A percentile compares a stretch with the other conserved stretches of the same genome.
phyloP scores from a whole-genome alignment of 2,888 invertebrate genomes.

The Thereva unica region DNA sequence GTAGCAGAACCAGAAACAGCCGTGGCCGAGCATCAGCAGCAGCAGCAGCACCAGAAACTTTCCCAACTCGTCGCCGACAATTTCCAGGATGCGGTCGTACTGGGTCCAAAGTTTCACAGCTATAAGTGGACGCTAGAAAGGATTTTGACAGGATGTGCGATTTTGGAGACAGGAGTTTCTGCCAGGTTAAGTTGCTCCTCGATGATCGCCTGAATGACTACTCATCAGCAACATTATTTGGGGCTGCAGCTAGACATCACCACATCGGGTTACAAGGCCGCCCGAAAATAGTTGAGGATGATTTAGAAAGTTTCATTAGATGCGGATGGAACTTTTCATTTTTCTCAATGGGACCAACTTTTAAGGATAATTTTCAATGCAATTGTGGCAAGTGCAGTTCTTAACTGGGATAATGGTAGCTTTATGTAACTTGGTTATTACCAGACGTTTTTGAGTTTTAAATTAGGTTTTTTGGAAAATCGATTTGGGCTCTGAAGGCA shows the following conservation, averaged over 20 bases:
- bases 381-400: no score
- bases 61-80: background rate
- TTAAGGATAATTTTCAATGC: no score
- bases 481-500: no score
- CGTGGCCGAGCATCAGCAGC: conserved; percentile 5
- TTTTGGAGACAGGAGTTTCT: conserved; percentile 19
- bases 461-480: no score
- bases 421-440: no score
- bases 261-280: background rate
- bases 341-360: no score
- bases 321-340: background rate
- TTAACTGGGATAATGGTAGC: no score
- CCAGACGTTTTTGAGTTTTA: no score
- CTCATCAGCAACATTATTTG: conserved; percentile 11
- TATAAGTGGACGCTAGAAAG: background rate
- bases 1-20: conserved; percentile 1
- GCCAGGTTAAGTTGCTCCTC: conserved; percentile 1
- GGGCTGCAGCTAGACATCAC: background rate
- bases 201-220: conserved; percentile 1
- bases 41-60: conserved; percentile 11
- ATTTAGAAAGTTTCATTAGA: conserved; percentile 19
- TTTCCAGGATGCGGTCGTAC: conserved; percentile 18
- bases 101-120: conserved; percentile 15
- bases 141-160: conserved; percentile 17
- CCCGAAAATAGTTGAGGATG: no score